Base-by-base conservation (phyloP, 2,888 invertebrate species). In the Neoascia interrupta region DNA sequence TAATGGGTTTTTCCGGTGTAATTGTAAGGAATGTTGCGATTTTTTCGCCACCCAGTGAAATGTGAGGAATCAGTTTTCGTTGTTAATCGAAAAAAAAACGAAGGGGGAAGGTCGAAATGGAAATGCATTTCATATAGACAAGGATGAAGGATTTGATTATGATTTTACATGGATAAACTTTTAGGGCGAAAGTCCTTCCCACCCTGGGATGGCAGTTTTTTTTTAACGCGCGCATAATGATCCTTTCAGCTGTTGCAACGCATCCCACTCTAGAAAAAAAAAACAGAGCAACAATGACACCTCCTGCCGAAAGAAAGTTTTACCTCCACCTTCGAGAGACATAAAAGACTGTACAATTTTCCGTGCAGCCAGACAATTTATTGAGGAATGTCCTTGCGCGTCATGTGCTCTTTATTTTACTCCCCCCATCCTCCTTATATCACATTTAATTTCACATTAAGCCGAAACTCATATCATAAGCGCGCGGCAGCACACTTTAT, bases 1-100 rank as follows among this genome's bases (percentile, higher is more conserved):
- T 72, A 70, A 76, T 76, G 53, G 64, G 72, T 66, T 66, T 66
- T 76, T 66, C 53, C 76, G 58, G 64, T 70, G 60, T 66, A 72
- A 64, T 54, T 54, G 53, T 39, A 60, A 54, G 36, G 37, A 64
- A 76, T 60, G 58, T 60, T n/a, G 58, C 28, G 15, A 36, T 36
- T 54, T 60, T 43, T 56, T 49, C 39, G 45, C 49, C 21, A 28
- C 16, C 36, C 8, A 3, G 47, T 8, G 3, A 49, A 61, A 61
- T 45, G n/a, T n/a, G 18, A 45, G 34, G 37, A 47, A 47, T 49
- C 49, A 37, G 49, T 37, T 49, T n/a, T 26, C 26, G 13, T 34
- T 37, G 41, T 41, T 56, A 41, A 56, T 41, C 28, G 11, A 5
- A 39, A 28, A n/a, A n/a, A n/a, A n/a, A n/a, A n/a, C n/a, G n/a